A percentile compares a stretch with the other conserved stretches of the same genome.
Conservation (phyloP, 2,113 vertebrate genomes). For the Nyctereutes procyonoides region DNA sequence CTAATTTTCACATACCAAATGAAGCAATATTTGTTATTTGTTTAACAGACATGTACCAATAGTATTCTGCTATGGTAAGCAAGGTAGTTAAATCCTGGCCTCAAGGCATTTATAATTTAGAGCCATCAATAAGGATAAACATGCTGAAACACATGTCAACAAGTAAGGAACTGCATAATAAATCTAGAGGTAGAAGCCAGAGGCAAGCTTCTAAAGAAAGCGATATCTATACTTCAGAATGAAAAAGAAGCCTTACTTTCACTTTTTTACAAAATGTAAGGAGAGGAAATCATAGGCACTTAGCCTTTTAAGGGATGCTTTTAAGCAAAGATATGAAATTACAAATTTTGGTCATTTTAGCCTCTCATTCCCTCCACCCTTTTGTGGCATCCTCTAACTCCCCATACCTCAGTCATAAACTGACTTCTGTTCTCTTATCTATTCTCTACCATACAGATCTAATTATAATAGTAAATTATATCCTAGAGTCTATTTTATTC, state of each 20-base stretch:
- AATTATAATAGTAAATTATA: constrained; percentile 30
- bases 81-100: constrained; percentile 47
- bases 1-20: neutral
- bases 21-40: constrained; percentile 27
- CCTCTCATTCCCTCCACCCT: neutral
- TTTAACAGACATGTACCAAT: neutral
- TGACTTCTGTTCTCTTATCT: neutral
- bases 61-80: constrained; percentile 52
- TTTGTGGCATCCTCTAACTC: neutral
- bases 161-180: constrained; percentile 44
- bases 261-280: neutral
- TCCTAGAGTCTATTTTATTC: constrained; percentile 5
- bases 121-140: constrained; percentile 63
- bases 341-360: neutral
- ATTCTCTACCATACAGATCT: neutral
- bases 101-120: constrained; percentile 69
- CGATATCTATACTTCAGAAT: neutral
- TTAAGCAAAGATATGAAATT: neutral
- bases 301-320: neutral
- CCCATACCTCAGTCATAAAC: neutral
- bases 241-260: constrained; percentile 4
- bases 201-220: constrained; percentile 45
- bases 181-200: constrained; percentile 9
- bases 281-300: neutral
- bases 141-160: constrained; percentile 17